Conservation (phyloP, 1,140 invertebrate genomes). For the Hypothenemus hampei region DNA sequence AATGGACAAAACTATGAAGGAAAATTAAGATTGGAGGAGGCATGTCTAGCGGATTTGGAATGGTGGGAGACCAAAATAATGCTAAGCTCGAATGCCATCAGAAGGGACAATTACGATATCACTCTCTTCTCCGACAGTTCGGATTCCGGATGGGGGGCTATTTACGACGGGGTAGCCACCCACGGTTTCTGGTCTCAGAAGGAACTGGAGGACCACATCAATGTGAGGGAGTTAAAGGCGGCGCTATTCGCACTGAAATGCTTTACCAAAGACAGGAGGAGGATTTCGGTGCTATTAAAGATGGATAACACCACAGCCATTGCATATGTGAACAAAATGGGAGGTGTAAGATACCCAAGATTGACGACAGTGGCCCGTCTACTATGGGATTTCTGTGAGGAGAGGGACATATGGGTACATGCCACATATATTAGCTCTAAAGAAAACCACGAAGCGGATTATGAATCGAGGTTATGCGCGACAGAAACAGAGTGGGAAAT, state of each 20-base stretch:
- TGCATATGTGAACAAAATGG: neutral
- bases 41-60: too few relatives aligned
- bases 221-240: neutral
- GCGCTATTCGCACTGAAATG: neutral
- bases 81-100: neutral
- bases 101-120: neutral
- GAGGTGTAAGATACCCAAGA: neutral
- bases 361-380: neutral
- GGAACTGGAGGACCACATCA: neutral
- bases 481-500: slow-evolving; percentile 5
- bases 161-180: neutral
- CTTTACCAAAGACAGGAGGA: neutral
- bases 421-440: slow-evolving; percentile 29
- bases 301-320: neutral
- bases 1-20: neutral
- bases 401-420: slow-evolving; percentile 30
- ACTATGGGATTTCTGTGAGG: slow-evolving; percentile 39
- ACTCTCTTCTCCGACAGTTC: neutral
- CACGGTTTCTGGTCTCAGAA: neutral
- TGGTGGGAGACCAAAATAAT: neutral
- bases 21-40: too few relatives aligned
- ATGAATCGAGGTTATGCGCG: slow-evolving; percentile 23
- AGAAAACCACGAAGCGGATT: slow-evolving; percentile 34
- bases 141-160: neutral
- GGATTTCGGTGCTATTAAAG: neutral